phyloP scores from a whole-genome alignment of 2,888 invertebrate genomes.

The Papilio demoleus region DNA sequence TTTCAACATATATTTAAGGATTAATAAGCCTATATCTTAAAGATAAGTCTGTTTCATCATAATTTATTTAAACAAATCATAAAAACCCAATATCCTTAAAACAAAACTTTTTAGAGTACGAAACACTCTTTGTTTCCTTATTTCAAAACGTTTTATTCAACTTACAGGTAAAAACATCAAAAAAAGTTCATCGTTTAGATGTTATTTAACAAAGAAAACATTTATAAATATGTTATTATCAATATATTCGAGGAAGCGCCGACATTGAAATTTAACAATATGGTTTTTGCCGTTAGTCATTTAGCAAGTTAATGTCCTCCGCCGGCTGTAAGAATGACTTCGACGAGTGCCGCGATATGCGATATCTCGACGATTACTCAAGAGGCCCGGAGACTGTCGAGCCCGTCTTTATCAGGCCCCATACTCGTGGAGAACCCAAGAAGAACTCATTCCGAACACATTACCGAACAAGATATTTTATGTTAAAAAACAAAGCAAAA shows the following conservation, averaged over 20 bases:
- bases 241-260: constrained; percentile 24
- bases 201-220: constrained; percentile 21
- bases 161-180: not conserved
- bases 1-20: not conserved
- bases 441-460: constrained; percentile 46
- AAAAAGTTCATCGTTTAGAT: not conserved
- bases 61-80: constrained; percentile 4
- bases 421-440: constrained; percentile 48
- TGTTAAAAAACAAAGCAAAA: constrained; percentile 36
- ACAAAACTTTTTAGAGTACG: no score
- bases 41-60: not conserved
- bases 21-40: not conserved
- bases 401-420: constrained; percentile 60
- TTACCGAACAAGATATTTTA: constrained; percentile 39
- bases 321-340: constrained; percentile 64
- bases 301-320: constrained; percentile 41
- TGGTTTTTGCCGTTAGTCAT: constrained; percentile 40
- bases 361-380: constrained; percentile 72
- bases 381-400: constrained; percentile 61
- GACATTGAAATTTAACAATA: constrained; percentile 39
- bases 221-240: constrained; percentile 21
- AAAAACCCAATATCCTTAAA: no score
- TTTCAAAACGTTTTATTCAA: not conserved
- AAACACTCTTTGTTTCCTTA: not conserved
- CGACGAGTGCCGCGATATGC: constrained; percentile 62